These are phyloP conservation scores for Synergus itoensis DNA, from an alignment of 2,888 invertebrate species.

Conservation along the genomic window DNA sequence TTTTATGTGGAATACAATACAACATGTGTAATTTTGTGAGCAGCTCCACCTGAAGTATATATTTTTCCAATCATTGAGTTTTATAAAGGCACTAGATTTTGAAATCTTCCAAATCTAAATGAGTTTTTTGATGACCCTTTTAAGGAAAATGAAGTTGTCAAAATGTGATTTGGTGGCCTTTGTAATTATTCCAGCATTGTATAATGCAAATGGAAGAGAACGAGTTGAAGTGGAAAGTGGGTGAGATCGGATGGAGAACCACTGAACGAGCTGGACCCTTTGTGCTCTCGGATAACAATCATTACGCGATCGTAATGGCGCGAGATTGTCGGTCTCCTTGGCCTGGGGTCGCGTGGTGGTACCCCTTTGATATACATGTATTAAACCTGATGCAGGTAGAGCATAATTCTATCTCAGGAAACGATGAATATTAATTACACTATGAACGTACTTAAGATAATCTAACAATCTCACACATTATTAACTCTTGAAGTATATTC, in stretches of 20 bases:
- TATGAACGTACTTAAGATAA: conserved; percentile 29
- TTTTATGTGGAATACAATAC: no score
- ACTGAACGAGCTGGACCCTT: conserved; percentile 62
- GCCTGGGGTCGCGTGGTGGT: conserved; percentile 50
- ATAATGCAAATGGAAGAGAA: not conserved
- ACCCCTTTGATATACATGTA: conserved; percentile 42
- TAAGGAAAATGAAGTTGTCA: not conserved
- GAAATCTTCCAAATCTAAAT: no score
- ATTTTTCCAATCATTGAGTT: no score
- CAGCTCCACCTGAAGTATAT: no score
- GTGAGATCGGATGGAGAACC: conserved; percentile 60
- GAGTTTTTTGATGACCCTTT: no score
- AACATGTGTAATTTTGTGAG: no score
- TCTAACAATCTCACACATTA: conserved; percentile 27
- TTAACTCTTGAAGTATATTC: not conserved
- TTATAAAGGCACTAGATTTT: no score
- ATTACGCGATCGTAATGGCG: conserved; percentile 72
- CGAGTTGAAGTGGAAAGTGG: not conserved
- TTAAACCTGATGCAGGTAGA: conserved; percentile 39
- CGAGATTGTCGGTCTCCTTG: conserved; percentile 70
- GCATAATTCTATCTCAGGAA: conserved; percentile 39
- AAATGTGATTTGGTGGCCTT: not conserved
- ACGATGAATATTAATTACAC: conserved; percentile 39
- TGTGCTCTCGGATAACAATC: conserved; percentile 70
- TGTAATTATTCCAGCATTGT: not conserved